Evolutionary conservation across 2,888 invertebrate species (phyloP).

Genomic region (Diarsia brunnea): DNA sequence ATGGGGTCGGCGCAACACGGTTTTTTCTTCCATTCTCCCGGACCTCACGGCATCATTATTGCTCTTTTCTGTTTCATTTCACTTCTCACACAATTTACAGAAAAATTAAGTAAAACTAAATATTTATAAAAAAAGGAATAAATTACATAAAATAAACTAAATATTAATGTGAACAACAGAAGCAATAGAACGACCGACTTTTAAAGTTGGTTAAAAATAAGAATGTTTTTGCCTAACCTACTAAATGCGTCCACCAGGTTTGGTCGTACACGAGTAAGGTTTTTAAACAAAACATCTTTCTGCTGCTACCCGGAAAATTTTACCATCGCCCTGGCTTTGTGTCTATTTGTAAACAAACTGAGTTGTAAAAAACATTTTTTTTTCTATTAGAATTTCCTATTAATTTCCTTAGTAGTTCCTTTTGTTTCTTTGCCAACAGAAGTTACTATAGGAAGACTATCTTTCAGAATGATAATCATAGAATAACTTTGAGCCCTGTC

Average conservation of each 20-base stretch:
- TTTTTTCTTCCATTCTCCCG: too few species aligned
- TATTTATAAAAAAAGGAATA: too few species aligned
- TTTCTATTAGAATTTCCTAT: not conserved
- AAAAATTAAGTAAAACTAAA: too few species aligned
- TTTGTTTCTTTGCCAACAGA: not conserved
- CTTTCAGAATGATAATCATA: not conserved
- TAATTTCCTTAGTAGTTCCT: not conserved
- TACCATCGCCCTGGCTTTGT: not conserved
- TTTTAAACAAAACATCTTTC: conserved; percentile 4
- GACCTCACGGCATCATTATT: too few species aligned
- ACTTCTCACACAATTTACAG: too few species aligned
- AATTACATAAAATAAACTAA: too few species aligned
- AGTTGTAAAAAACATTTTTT: not conserved
- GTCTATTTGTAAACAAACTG: not conserved
- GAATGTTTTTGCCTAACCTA: not conserved
- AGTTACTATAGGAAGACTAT: not conserved
- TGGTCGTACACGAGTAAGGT: not conserved
- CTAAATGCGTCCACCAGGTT: not conserved
- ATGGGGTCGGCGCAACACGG: too few species aligned
- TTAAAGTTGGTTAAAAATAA: not conserved
- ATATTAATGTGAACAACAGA: too few species aligned
- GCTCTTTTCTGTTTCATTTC: too few species aligned
- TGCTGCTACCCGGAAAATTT: not conserved
- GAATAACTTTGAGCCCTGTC: not conserved
- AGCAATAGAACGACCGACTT: too few species aligned